A percentile compares a stretch with the other conserved stretches of the same genome.
Evolutionary conservation across 1,140 invertebrate genomes (phyloP).

Genomic region (Temnothorax longispinosus): DNA sequence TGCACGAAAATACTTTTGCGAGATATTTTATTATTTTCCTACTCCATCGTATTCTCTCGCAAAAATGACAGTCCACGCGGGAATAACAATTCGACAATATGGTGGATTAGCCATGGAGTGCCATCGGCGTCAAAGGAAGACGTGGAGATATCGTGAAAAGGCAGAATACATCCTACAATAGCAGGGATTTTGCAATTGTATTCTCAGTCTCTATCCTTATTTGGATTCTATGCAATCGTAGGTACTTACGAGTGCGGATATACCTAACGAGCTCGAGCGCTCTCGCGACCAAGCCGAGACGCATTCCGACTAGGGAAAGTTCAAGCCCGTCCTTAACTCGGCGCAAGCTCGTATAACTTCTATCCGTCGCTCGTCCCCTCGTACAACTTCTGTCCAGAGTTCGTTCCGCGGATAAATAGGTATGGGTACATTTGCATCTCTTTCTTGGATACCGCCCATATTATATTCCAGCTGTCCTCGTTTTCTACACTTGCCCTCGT

Average conservation of each 20-base stretch:
- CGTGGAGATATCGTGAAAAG: slow-evolving; percentile 31
- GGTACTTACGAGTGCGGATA: slow-evolving; percentile 61
- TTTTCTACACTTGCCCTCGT: neutral
- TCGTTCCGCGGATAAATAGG: slow-evolving; percentile 34
- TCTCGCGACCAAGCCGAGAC: slow-evolving; percentile 15
- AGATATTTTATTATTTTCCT: neutral
- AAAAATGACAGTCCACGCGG: neutral
- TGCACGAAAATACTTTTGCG: neutral
- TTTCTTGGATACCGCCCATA: slow-evolving; percentile 23
- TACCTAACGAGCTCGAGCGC: slow-evolving; percentile 52
- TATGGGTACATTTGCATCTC: slow-evolving; percentile 21
- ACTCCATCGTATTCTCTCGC: too few species aligned
- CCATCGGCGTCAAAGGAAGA: slow-evolving; percentile 21
- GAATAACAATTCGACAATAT: neutral
- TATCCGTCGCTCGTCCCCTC: slow-evolving; percentile 25
- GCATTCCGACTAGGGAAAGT: slow-evolving; percentile 62
- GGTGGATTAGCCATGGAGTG: slow-evolving; percentile 8
- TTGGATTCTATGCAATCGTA: slow-evolving; percentile 60
- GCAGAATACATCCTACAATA: slow-evolving; percentile 33
- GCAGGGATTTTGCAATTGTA: slow-evolving; percentile 51
- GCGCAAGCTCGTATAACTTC: slow-evolving; percentile 56
- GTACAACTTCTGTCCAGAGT: slow-evolving; percentile 61
- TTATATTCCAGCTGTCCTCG: neutral
- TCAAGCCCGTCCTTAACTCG: slow-evolving; percentile 64
- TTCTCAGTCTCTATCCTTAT: slow-evolving; percentile 57